A percentile compares a stretch with the other conserved stretches of the same genome.
These are phyloP conservation scores for Pristionchus fissidentatus DNA, from an alignment of 2,888 invertebrate species.

Conservation along the genomic window DNA sequence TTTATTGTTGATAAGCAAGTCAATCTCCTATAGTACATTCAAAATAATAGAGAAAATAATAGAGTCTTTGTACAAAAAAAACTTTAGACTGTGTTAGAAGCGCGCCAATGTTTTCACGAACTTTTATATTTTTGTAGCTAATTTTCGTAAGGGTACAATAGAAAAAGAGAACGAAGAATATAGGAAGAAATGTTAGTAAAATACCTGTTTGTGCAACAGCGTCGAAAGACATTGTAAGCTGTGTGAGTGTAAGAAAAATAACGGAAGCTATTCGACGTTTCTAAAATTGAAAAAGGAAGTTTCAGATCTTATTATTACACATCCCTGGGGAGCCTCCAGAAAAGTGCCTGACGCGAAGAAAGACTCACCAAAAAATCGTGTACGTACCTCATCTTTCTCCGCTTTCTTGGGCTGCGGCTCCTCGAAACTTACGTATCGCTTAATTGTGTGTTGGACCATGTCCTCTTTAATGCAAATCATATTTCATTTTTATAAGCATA, in stretches of 20 bases:
- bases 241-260: not conserved
- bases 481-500: no score
- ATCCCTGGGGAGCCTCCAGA: no score
- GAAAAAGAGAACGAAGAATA: not conserved
- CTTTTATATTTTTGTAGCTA: no score
- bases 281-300: not conserved
- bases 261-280: slow-evolving; percentile 19
- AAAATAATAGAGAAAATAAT: no score
- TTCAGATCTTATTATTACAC: no score
- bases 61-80: no score
- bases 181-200: not conserved
- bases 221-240: not conserved
- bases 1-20: not conserved
- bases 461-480: not conserved
- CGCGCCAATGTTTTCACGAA: no score
- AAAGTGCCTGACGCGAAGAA: no score
- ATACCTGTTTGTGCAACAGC: not conserved
- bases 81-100: no score
- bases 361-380: no score
- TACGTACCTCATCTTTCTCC: not conserved
- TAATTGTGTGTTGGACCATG: not conserved
- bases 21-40: no score
- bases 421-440: slow-evolving; percentile 1
- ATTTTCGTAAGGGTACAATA: no score
- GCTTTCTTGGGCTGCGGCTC: not conserved